These are phyloP conservation scores for Bombylius discolor DNA, from an alignment of 2,888 invertebrate species.

Conservation along the genomic window DNA sequence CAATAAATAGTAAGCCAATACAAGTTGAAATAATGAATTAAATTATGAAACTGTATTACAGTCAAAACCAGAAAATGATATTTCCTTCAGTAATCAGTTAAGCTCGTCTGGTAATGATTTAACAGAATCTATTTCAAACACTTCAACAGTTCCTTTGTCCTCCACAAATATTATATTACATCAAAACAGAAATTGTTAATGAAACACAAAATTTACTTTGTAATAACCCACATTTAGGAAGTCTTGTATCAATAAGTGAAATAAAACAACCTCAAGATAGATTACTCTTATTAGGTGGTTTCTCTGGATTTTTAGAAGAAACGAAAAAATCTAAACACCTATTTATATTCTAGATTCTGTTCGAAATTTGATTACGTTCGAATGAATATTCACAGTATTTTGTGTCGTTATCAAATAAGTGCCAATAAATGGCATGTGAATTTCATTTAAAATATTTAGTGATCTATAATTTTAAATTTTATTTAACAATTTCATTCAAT, in stretches of 20 bases:
- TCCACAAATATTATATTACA: no score
- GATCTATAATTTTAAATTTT: no score
- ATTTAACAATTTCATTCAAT: no score
- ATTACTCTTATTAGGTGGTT: slow-evolving; percentile 67
- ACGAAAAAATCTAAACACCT: no score
- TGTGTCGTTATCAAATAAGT: no score
- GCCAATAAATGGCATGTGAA: no score
- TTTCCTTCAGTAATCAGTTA: no score
- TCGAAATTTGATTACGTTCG: no score
- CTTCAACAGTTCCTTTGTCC: not conserved
- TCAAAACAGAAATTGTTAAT: not conserved
- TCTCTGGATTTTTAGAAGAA: slow-evolving; percentile 56
- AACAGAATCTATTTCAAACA: not conserved
- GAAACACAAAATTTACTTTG: slow-evolving; percentile 54
- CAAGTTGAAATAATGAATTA: not conserved
- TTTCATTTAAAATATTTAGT: no score
- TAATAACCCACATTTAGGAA: slow-evolving; percentile 44
- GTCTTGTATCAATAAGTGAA: slow-evolving; percentile 45
- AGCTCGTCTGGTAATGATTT: not conserved
- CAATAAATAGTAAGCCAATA: no score
- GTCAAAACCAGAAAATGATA: not conserved
- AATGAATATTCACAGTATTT: no score
- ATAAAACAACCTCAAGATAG: slow-evolving; percentile 49
- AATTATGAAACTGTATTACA: not conserved
- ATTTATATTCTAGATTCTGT: no score